Conservation (phyloP, 2,113 vertebrate genomes). For the Peromyscus maniculatus region DNA sequence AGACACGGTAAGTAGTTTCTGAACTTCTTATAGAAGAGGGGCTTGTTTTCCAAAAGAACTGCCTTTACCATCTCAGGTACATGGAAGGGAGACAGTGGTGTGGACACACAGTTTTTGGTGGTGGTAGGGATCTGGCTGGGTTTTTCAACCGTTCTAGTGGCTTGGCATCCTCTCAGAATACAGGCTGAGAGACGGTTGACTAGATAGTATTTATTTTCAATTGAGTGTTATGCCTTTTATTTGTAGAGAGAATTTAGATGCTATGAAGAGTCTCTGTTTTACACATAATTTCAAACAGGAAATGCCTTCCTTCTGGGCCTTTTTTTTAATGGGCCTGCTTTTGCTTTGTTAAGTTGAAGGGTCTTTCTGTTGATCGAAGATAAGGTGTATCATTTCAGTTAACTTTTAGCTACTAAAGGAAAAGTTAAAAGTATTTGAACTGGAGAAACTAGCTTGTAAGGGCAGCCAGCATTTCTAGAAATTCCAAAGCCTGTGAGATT, state of each 20-base stretch:
- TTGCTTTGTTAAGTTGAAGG: slow-evolving; percentile 29
- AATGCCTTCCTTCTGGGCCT: not conserved
- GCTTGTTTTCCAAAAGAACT: slow-evolving; percentile 54
- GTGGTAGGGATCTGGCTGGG: not conserved
- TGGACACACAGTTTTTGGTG: not conserved
- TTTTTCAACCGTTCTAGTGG: not conserved
- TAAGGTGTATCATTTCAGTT: slow-evolving; percentile 41
- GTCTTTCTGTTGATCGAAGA: slow-evolving; percentile 40
- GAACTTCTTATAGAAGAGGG: slow-evolving; percentile 56
- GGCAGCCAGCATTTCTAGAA: slow-evolving; percentile 45
- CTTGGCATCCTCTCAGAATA: not conserved
- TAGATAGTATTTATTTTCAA: slow-evolving; percentile 51
- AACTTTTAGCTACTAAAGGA: slow-evolving; percentile 73
- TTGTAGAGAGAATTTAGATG: slow-evolving; percentile 42
- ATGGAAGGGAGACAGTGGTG: not conserved
- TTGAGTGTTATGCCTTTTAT: slow-evolving; percentile 17
- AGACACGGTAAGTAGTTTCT: slow-evolving; percentile 56
- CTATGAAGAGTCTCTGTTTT: slow-evolving; percentile 2
- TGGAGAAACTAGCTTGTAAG: slow-evolving; percentile 65
- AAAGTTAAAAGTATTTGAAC: slow-evolving; percentile 49
- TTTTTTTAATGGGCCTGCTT: not conserved
- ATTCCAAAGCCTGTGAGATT: slow-evolving; percentile 69
- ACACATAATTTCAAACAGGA: not conserved
- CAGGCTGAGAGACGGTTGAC: not conserved
- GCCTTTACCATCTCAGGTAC: not conserved